Evolutionary conservation across 64 coral and sea anemone species (phyloP), one percentile per base, ranked within the genome.

Genomic region (Stichodactyla helianthus): DNA sequence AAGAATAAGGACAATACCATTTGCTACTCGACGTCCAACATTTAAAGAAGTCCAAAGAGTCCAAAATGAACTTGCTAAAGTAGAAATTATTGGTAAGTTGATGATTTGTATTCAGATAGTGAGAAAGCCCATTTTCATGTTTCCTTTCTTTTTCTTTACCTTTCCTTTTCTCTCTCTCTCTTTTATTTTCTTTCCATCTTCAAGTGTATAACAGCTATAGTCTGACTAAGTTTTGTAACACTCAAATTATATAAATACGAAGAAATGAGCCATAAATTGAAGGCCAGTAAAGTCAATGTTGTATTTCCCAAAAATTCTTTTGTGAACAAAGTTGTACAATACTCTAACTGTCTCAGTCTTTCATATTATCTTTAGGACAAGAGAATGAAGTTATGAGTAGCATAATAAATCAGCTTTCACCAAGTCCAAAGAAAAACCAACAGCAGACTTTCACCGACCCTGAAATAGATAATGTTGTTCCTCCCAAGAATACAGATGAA

Each of bases 1-100:
- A 11, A 93, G 97, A 55, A 86, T 99, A 55, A 94, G 97, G 50
- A 90, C 90, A 3, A 99, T 99, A 51, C 97, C 97, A 17, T 99
- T 99, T 82, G 87, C 77, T 53, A 99, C 97, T 17, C 71, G 93
- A 35, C 88, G 97, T 62, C 93, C 97, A 64, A 99, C 97, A 12
- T 99, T 95, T 81, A 99, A 99, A 26, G 97, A 99, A 82, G 88
- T 99, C 4, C 77, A 95, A 8, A 82, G 90, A 63, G 97, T 99
- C 77, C 97, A 99, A 25, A 53, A 61, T 19, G 61, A 93, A 19
- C 60, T 99, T 50, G 87, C 97, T 31, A 84, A 77, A 51, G 88
- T 99, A 4, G 71, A 92, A 56, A 86, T 95, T 52, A 57, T 95
- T 11, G 97, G 97, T 99, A 52, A 88, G 86, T 77, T 20, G 18